Conservation (phyloP, 2,113 vertebrate genomes). For the Brienomyrus longianalis region DNA sequence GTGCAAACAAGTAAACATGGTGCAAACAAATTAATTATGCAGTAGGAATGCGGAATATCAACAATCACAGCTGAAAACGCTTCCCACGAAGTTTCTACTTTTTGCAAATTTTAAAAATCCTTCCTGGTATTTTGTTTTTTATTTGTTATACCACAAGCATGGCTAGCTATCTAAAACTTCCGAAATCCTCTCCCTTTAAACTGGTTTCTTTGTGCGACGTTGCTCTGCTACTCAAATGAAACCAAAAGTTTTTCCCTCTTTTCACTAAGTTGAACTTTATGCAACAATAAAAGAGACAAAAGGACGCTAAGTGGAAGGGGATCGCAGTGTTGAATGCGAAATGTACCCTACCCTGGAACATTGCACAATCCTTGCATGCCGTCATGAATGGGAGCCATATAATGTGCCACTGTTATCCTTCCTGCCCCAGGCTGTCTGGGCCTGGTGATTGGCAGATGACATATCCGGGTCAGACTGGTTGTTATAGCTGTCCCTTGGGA, state of each 20-base stretch:
- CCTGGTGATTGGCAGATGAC: slow-evolving; percentile 26
- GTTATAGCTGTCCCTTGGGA: not conserved
- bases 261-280: not conserved
- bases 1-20: not conserved
- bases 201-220: not conserved
- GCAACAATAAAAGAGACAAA: not conserved
- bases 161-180: not conserved
- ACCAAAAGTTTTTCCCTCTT: not conserved
- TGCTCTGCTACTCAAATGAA: not conserved
- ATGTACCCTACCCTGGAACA: not conserved
- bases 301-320: slow-evolving; percentile 14
- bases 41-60: not conserved
- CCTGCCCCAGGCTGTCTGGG: slow-evolving; percentile 18
- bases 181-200: not conserved
- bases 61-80: not conserved
- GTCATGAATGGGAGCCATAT: not conserved
- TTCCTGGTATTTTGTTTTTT: not conserved
- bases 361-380: slow-evolving; percentile 2
- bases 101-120: not conserved
- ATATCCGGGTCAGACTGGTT: slow-evolving; percentile 43
- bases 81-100: not conserved
- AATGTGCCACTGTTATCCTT: slow-evolving; percentile 13
- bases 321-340: not conserved
- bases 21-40: not conserved
- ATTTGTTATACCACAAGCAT: not conserved